Evolutionary conservation across 2,797 vertebrate genomes (phyloP).

Genomic region (Margarornis squamiger): DNA sequence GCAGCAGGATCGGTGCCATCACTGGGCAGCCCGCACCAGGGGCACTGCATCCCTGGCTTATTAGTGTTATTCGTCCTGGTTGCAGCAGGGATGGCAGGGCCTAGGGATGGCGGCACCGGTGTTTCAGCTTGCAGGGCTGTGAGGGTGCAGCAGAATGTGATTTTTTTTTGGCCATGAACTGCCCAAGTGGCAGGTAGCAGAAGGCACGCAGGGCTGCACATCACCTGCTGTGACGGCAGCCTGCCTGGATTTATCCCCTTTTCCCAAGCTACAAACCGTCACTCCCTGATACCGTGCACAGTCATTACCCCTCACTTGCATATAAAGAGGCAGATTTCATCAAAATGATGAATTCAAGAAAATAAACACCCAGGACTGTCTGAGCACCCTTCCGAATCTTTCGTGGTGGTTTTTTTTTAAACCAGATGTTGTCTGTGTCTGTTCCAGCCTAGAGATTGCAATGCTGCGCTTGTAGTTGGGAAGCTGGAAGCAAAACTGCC

Average conservation of each 20-base stretch:
- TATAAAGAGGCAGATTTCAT: background rate
- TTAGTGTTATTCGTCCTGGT: background rate
- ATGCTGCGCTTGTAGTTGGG: background rate
- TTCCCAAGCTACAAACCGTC: background rate
- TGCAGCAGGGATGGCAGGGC: background rate
- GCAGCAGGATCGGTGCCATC: background rate
- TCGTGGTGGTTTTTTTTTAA: background rate
- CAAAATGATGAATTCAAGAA: background rate
- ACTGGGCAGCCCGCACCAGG: background rate
- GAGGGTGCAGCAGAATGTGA: background rate
- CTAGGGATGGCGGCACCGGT: background rate
- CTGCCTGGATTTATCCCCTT: background rate
- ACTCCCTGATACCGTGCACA: accelerated
- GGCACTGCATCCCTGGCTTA: background rate
- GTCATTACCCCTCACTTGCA: background rate
- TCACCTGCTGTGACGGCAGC: background rate
- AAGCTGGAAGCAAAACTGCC: constrained; percentile 57
- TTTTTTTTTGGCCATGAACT: background rate
- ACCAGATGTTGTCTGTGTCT: background rate
- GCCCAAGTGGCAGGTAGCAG: background rate
- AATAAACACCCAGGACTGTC: background rate
- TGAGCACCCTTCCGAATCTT: background rate
- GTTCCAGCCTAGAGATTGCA: background rate
- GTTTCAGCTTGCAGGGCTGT: background rate
- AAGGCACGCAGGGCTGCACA: background rate